Base-by-base conservation (phyloP, 1,140 invertebrate species). In the Zaprionus inermis region DNA sequence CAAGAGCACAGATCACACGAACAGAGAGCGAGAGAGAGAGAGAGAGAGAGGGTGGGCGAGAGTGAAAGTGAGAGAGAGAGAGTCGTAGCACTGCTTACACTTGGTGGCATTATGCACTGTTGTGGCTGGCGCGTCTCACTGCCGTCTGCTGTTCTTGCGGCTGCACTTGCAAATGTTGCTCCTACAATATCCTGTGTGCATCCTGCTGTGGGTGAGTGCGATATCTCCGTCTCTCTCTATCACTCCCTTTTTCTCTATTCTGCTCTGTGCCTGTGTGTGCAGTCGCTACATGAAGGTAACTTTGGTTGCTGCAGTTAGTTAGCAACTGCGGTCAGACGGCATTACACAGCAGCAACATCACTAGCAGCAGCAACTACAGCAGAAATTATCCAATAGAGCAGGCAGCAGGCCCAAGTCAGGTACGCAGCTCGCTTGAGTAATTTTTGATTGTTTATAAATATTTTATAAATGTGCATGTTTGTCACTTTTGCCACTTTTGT, bases 81-180 rank as follows among this genome's bases (percentile, higher is more conserved):
- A 2, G 3, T n/a, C 7, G 51, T 6, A 38, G n/a, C 7, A 28
- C 11, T 59, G 55, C 18, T 18, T 59, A 24, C 34, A 38, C 72
- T 74, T 28, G 66, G 69, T 70, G 41, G 36, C 57, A 73, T 73
- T 69, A 69, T 61, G 49, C 57, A 74, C 58, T 74, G 66, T 70
- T 74, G 66, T 74, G 72, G 65, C 71, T 73, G 49, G 41, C 49
- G 65, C 76, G 65, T 68, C 64, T 64, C 54, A 70, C 54, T 49
- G 44, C 66, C 72, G 60, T 76, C 70, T 76, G 74, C 32, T 61
- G 41, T 69, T 64, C 38, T 38, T 86, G 78, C 30, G 79, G 76
- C 76, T 76, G 52, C 75, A 51, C 34, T 69, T 56, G 54, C 79
- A 82, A 84, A 79, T 79, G 68, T 72, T 69, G 69, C 69, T 71